These are phyloP conservation scores for Bergia sp. DNA, from an alignment of 92 coral and sea anemone genomes.

Conservation along the genomic window DNA sequence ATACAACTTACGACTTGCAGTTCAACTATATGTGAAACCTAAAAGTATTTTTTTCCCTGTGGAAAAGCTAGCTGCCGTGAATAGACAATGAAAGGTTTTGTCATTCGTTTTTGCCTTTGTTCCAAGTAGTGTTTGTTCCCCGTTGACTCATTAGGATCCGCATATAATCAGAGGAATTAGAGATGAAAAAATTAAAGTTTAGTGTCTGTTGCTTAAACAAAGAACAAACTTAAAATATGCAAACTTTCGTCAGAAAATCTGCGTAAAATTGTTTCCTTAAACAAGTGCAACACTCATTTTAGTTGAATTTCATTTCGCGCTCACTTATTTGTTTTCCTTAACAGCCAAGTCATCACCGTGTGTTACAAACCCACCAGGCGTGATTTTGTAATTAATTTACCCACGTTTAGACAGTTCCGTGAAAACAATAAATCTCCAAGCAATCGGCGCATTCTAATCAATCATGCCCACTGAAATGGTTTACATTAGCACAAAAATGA, in stretches of 20 bases:
- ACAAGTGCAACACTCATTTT: neutral
- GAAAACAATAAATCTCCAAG: neutral
- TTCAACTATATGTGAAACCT: neutral
- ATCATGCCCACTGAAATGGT: neutral
- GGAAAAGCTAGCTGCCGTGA: neutral
- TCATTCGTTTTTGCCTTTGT: neutral
- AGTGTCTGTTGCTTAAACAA: neutral
- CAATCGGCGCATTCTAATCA: neutral
- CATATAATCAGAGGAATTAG: neutral
- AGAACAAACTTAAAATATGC: neutral
- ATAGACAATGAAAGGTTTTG: neutral
- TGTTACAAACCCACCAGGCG: neutral
- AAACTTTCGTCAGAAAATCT: neutral
- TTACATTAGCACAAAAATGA: slow-evolving; percentile 7
- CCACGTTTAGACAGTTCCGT: neutral
- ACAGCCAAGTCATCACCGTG: neutral
- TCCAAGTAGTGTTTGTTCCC: neutral
- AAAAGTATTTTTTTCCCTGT: neutral
- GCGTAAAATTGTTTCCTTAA: neutral
- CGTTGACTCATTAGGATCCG: neutral
- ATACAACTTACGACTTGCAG: neutral
- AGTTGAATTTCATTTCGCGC: neutral
- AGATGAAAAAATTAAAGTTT: no score
- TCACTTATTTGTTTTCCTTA: neutral
- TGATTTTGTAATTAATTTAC: slow-evolving; percentile 10